phyloP scores from a whole-genome alignment of 2,113 vertebrate genomes.

The Ceratotherium simum region DNA sequence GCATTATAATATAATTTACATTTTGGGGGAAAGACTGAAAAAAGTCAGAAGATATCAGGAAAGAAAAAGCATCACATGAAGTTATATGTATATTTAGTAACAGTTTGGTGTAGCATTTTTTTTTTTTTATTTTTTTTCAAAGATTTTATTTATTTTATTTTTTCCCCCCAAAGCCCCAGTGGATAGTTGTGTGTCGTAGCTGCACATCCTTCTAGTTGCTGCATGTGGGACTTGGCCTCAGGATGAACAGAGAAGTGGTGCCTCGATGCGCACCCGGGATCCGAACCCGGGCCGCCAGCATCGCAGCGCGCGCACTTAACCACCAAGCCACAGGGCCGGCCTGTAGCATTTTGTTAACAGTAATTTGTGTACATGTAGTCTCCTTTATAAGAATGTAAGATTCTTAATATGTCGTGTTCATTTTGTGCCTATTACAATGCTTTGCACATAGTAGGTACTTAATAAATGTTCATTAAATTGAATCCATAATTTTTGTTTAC shows the following conservation, averaged over 20 bases:
- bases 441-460: neutral
- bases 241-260: too few relatives aligned
- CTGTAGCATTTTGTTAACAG: neutral
- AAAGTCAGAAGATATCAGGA: neutral
- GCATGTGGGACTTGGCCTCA: too few relatives aligned
- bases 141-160: too few relatives aligned
- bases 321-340: too few relatives aligned
- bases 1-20: neutral
- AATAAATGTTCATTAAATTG: neutral
- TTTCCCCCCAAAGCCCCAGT: too few relatives aligned
- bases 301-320: too few relatives aligned
- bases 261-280: too few relatives aligned
- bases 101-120: neutral
- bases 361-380: neutral
- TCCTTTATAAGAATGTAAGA: neutral
- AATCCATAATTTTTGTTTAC: constrained; percentile 41
- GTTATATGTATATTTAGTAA: neutral
- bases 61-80: neutral
- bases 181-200: too few relatives aligned
- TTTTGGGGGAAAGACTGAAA: neutral
- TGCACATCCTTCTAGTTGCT: too few relatives aligned
- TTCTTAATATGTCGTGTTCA: neutral
- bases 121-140: too few relatives aligned
- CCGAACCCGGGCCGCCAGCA: too few relatives aligned
- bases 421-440: neutral